A percentile compares a stretch with the other conserved stretches of the same genome.
phyloP scores from a whole-genome alignment of 2,797 vertebrate genomes.

The Trichosurus vulpecula region DNA sequence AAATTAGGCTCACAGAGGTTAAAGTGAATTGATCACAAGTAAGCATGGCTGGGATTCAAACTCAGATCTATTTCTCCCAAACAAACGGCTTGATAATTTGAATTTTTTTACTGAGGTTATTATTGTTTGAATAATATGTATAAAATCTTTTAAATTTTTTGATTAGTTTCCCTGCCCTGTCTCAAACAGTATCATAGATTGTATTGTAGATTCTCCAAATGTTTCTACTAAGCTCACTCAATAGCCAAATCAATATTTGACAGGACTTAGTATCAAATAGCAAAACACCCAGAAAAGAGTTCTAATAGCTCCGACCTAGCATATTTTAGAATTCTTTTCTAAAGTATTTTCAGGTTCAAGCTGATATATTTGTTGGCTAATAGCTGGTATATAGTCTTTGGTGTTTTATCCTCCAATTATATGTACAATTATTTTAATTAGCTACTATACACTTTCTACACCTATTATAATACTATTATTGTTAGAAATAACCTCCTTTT shows the following conservation, averaged over 20 bases:
- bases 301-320: not conserved
- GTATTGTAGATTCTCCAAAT: not conserved
- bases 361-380: not conserved
- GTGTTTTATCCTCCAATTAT: not conserved
- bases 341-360: not conserved
- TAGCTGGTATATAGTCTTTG: not conserved
- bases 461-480: not conserved
- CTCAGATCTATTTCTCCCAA: not conserved
- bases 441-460: not conserved
- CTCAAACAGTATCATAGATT: not conserved
- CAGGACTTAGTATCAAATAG: not conserved
- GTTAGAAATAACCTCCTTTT: no score
- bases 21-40: constrained; percentile 14
- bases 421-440: not conserved
- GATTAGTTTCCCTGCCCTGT: not conserved
- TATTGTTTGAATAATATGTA: not conserved
- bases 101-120: not conserved
- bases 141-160: not conserved
- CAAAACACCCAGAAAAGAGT: not conserved
- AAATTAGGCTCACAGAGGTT: constrained; percentile 22
- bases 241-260: not conserved
- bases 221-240: not conserved
- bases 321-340: not conserved
- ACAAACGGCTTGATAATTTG: not conserved
- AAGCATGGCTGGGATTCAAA: constrained; percentile 27